Evolutionary conservation across 2,888 invertebrate genomes (phyloP).

Genomic region (Ornithoptera priamus): DNA sequence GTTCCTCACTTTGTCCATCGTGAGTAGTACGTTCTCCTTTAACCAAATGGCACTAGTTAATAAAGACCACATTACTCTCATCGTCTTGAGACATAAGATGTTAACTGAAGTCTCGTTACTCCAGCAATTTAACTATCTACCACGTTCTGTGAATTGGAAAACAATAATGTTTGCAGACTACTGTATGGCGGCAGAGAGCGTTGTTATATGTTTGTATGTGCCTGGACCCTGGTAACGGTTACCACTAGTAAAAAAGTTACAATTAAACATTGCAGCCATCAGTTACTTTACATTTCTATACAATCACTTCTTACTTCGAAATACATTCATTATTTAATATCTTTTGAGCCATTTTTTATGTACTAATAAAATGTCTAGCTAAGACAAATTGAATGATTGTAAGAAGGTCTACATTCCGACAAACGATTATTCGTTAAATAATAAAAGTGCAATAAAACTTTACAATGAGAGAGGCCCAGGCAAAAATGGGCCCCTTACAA

Average conservation of each 20-base stretch:
- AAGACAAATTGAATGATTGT: constrained; percentile 17
- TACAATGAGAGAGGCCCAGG: constrained; percentile 53
- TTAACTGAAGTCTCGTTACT: no score
- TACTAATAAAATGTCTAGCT: constrained; percentile 21
- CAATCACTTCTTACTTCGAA: not conserved
- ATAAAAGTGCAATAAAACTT: constrained; percentile 60
- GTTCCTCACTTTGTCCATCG: no score
- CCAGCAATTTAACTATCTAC: no score
- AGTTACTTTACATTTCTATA: not conserved
- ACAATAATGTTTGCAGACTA: no score
- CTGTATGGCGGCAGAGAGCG: not conserved
- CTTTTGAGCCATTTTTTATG: constrained; percentile 18
- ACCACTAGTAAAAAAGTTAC: not conserved
- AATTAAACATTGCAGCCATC: not conserved
- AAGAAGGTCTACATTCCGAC: constrained; percentile 36
- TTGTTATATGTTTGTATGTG: not conserved
- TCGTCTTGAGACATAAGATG: no score
- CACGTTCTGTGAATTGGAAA: no score
- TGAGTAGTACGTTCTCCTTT: no score
- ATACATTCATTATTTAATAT: constrained; percentile 6
- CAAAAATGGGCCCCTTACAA: constrained; percentile 51
- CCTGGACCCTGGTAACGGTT: not conserved
- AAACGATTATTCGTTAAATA: constrained; percentile 46
- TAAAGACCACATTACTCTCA: no score
- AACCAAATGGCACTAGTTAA: no score